Conservation (phyloP, 2,888 invertebrate genomes). For the Serrognathus titanus region DNA sequence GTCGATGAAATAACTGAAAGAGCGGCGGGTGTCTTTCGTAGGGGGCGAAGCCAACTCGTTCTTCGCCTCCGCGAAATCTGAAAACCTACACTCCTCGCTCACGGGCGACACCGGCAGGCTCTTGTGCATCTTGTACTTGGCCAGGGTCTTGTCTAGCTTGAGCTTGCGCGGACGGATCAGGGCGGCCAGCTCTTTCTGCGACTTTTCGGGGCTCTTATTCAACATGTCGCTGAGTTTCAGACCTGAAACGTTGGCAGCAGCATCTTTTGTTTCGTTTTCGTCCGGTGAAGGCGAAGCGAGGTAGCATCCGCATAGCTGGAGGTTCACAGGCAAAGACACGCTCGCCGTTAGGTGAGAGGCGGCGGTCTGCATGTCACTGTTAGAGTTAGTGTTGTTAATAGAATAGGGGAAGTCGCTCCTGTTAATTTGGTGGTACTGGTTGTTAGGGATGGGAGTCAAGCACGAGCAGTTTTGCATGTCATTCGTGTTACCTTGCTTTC, state of each 20-base stretch:
- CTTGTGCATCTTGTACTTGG: conserved; percentile 54
- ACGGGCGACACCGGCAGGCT: conserved; percentile 81
- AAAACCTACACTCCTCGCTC: conserved; percentile 61
- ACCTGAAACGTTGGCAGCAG: conserved; percentile 7
- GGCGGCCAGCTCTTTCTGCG: conserved; percentile 28
- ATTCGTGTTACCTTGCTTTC: conserved; percentile 31
- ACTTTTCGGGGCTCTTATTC: conserved; percentile 34
- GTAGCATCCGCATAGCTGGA: conserved; percentile 48
- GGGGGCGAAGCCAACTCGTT: conserved; percentile 3
- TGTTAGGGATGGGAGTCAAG: conserved; percentile 18
- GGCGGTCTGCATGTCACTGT: conserved; percentile 10
- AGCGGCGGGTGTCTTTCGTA: conserved; percentile 47
- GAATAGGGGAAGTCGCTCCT: conserved; percentile 29
- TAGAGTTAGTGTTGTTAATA: conserved; percentile 35
- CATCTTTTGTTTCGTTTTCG: not conserved
- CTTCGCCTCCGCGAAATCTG: conserved; percentile 39
- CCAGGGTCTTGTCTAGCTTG: conserved; percentile 43
- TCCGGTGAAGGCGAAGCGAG: conserved; percentile 32
- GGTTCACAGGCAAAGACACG: conserved; percentile 40
- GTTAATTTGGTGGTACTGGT: conserved; percentile 29
- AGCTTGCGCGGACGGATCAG: conserved; percentile 42
- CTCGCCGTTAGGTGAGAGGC: conserved; percentile 24
- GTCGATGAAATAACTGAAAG: conserved; percentile 65
- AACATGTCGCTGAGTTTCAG: conserved; percentile 33
- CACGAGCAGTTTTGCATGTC: conserved; percentile 14